Percentiles rank a stretch among this genome's conserved stretches.
Evolutionary conservation across 2,888 invertebrate species (phyloP).

Genomic region (Autographa gamma): DNA sequence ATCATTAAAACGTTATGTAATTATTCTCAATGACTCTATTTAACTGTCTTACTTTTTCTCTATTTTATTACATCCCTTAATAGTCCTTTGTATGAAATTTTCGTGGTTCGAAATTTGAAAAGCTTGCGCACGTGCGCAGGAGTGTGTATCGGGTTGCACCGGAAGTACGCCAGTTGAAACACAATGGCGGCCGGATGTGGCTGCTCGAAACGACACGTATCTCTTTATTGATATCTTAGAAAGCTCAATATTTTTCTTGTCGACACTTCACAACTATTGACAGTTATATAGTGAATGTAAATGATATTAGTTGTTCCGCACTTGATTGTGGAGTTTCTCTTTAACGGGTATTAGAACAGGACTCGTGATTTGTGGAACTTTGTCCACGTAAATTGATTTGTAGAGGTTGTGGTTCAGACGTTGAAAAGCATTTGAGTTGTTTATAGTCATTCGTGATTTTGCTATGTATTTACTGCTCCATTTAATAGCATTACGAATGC

Average conservation of each 20-base stretch:
- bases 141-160: conserved; percentile 88
- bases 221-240: conserved; percentile 88
- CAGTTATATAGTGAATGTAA: conserved; percentile 71
- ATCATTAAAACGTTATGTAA: conserved; percentile 5
- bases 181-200: conserved; percentile 88
- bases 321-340: conserved; percentile 42
- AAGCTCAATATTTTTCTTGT: conserved; percentile 86
- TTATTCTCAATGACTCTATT: conserved; percentile 16
- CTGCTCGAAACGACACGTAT: conserved; percentile 88
- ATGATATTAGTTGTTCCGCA: conserved; percentile 64
- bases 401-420: neutral
- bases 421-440: neutral
- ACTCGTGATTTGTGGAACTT: conserved; percentile 20
- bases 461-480: conserved; percentile 1
- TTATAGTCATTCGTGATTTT: neutral
- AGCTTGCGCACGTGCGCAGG: conserved; percentile 88
- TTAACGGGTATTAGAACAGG: conserved; percentile 30
- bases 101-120: conserved; percentile 82
- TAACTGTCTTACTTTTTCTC: conserved; percentile 24
- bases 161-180: conserved; percentile 83
- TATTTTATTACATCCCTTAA: conserved; percentile 44
- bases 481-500: neutral
- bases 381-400: neutral
- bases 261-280: conserved; percentile 78
- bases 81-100: conserved; percentile 76